Evolutionary conservation across 1,140 invertebrate genomes (phyloP), one percentile per base, ranked within the genome.

Genomic region (Heliconius melpomene): DNA sequence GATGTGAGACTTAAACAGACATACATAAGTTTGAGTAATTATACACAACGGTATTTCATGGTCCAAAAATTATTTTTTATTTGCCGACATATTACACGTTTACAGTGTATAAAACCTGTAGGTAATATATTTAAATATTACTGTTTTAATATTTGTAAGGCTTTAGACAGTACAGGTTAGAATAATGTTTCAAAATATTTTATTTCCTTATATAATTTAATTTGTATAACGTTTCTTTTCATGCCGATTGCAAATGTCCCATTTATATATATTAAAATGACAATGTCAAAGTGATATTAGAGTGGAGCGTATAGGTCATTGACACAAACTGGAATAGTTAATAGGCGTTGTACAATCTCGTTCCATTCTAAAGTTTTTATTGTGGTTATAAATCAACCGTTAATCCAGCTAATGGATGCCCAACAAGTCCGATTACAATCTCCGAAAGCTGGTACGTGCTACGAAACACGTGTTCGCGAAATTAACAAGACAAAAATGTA

Each of bases 11-110:
- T 84, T 80, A 79, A 79, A 85, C 76, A 88, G 87, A 90, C 87
- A 87, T 88, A 89, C 87, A 86, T 88, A 89, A 90, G 88, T 91
- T 91, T 86, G 81, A 90, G 86, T 90, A 93, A 91, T 91, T 93
- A 90, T 88, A 85, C 84, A 87, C 87, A 90, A 89, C 89, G 88
- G 88, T 89, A 87, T 89, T 89, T 86, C 86, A 86, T 91, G 88
- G 86, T 84, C 80, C 76, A 78, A 84, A 81, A 75, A 77, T 70
- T 80, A 66, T 66, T 23, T 26, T 66, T 66, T 66, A 66, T 66
- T 29, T 66, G 60, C 11, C 23, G 60, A 3, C 60, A 66, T 13
- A 26, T 26, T 66, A 66, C 5, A 29, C 60, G 23, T 29, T 66
- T 66, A 29, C 3, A 66, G 26, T 11, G 29, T 26, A 66, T 9